phyloP scores from a whole-genome alignment of 2,113 vertebrate genomes.

The Bambusicola thoracicus region DNA sequence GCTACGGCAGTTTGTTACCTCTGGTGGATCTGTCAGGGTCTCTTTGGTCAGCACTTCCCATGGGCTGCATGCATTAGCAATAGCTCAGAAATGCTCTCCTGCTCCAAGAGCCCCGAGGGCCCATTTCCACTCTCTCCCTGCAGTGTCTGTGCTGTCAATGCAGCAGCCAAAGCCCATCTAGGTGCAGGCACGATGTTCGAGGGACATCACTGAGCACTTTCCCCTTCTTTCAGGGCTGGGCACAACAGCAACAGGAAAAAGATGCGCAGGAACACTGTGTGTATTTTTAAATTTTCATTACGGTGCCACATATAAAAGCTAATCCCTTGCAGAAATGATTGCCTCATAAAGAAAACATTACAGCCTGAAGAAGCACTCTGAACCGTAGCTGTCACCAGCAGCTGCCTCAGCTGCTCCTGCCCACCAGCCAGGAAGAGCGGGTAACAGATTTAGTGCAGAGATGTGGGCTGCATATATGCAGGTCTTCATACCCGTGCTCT shows the following conservation, averaged over 20 bases:
- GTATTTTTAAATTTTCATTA: neutral
- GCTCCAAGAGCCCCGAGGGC: neutral
- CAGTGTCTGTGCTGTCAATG: neutral
- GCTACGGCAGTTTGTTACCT: neutral
- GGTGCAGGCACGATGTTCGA: rapidly evolving
- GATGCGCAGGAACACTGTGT: neutral
- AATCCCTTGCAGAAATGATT: neutral
- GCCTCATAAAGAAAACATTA: neutral
- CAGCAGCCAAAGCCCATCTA: neutral
- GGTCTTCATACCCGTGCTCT: rapidly evolving
- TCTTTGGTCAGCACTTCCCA: neutral
- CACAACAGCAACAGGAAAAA: neutral
- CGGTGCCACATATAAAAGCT: neutral
- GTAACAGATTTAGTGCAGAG: rapidly evolving
- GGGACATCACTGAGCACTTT: rapidly evolving
- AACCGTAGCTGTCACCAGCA: rapidly evolving
- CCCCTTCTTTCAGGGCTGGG: neutral
- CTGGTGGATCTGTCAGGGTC: neutral
- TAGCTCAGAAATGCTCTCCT: neutral
- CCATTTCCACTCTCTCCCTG: neutral
- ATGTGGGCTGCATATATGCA: rapidly evolving
- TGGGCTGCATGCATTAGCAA: neutral
- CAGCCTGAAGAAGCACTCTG: neutral
- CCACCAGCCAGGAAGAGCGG: neutral
- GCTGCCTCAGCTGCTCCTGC: neutral